Evolutionary conservation across 2,797 vertebrate species (phyloP).

Genomic region (Danio albolineatus): DNA sequence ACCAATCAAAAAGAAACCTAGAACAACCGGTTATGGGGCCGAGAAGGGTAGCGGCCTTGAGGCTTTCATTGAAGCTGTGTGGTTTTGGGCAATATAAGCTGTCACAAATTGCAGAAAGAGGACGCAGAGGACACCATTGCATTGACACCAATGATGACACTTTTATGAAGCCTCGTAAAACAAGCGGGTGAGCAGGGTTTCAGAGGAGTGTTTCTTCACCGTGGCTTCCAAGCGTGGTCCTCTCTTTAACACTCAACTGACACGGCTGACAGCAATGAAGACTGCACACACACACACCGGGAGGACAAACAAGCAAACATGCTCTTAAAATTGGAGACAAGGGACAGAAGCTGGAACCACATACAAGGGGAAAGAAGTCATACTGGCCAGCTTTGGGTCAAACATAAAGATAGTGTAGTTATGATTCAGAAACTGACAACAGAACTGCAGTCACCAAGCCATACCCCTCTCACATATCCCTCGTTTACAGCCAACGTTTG

Average conservation of each 20-base stretch:
- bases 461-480: slow-evolving; percentile 24
- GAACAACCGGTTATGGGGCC: slow-evolving; percentile 8
- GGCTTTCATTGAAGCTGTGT: slow-evolving; percentile 29
- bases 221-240: slow-evolving; percentile 21
- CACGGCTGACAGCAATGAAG: slow-evolving; percentile 51
- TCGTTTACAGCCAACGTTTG: neutral
- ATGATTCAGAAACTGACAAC: slow-evolving; percentile 39
- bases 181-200: slow-evolving; percentile 42
- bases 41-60: slow-evolving; percentile 41
- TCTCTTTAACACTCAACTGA: slow-evolving; percentile 57
- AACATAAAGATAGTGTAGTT: slow-evolving; percentile 54
- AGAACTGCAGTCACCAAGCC: slow-evolving; percentile 19
- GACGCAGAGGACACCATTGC: slow-evolving; percentile 19
- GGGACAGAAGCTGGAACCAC: slow-evolving; percentile 43
- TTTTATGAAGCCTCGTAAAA: slow-evolving; percentile 63
- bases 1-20: slow-evolving; percentile 49
- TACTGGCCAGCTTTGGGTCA: slow-evolving; percentile 46
- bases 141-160: slow-evolving; percentile 51
- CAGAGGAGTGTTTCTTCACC: slow-evolving; percentile 31
- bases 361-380: slow-evolving; percentile 29
- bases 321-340: slow-evolving; percentile 52
- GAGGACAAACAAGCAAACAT: slow-evolving; percentile 50
- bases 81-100: slow-evolving; percentile 38
- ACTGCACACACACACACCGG: neutral
- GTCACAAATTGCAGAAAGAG: slow-evolving; percentile 44